Evolutionary conservation across 53 echinoderm and acorn worm species (phyloP).

Genomic region (Luidia sarsii): DNA sequence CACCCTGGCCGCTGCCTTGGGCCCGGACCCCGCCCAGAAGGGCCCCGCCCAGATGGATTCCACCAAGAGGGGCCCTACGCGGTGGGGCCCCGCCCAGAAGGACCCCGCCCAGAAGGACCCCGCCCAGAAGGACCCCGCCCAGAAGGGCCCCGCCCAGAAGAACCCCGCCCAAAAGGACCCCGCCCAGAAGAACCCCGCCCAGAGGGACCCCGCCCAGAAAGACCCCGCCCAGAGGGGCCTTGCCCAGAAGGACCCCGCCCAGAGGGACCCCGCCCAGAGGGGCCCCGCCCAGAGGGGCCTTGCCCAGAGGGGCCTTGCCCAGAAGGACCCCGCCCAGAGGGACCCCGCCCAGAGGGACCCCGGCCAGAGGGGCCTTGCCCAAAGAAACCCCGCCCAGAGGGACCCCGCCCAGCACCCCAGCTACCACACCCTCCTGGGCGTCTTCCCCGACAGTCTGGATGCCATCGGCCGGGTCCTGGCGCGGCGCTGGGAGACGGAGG

Average conservation of each 20-base stretch:
- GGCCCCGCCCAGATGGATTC: too few species aligned
- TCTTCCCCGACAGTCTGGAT: constrained; percentile 6
- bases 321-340: neutral
- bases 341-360: too few species aligned
- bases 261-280: neutral
- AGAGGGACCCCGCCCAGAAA: neutral
- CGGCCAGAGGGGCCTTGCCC: neutral
- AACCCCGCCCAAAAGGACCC: neutral
- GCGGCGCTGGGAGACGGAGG: neutral
- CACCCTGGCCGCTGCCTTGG: too few species aligned
- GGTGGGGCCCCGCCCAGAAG: too few species aligned
- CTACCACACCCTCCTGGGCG: neutral
- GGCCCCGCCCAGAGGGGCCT: neutral
- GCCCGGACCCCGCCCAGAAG: too few species aligned
- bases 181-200: neutral
- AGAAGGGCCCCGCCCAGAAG: neutral
- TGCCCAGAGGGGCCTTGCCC: too few species aligned
- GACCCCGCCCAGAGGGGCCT: neutral
- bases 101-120: neutral
- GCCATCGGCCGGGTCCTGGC: neutral
- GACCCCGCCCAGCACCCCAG: neutral
- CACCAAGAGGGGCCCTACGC: too few species aligned
- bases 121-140: neutral
- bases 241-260: neutral
- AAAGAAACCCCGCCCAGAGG: neutral